A percentile compares a stretch with the other conserved stretches of the same genome.
Evolutionary conservation across 2,888 invertebrate species (phyloP).

Genomic region (Ceriagrion tenellum): DNA sequence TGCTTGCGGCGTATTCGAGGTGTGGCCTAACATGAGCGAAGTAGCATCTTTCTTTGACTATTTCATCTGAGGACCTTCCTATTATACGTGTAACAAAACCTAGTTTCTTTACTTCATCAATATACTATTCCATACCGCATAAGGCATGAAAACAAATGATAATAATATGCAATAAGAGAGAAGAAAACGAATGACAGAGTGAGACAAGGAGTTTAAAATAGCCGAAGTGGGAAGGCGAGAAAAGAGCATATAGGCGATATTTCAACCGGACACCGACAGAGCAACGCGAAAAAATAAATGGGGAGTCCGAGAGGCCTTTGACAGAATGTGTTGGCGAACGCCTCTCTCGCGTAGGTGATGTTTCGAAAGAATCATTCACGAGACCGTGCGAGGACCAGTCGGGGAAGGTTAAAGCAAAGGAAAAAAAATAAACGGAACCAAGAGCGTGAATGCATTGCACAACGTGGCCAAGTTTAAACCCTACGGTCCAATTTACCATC

Average conservation of each 20-base stretch:
- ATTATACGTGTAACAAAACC: too few species aligned
- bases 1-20: too few species aligned
- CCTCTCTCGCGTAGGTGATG: not conserved
- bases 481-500: slow-evolving; percentile 18
- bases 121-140: too few species aligned
- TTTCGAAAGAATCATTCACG: slow-evolving; percentile 21
- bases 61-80: too few species aligned
- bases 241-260: not conserved
- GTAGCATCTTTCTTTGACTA: too few species aligned
- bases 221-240: not conserved
- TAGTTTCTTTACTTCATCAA: too few species aligned
- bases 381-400: not conserved
- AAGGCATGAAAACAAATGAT: too few species aligned
- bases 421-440: not conserved
- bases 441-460: not conserved
- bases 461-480: not conserved
- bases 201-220: too few species aligned
- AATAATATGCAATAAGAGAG: not conserved
- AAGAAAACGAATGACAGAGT: not conserved
- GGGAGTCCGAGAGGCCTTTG: not conserved
- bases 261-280: not conserved
- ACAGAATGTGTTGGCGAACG: not conserved
- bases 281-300: not conserved
- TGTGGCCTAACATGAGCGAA: too few species aligned
- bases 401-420: not conserved